Evolutionary conservation across 2,797 vertebrate genomes (phyloP), one percentile per base, ranked within the genome.

Genomic region (Cygnus olor): DNA sequence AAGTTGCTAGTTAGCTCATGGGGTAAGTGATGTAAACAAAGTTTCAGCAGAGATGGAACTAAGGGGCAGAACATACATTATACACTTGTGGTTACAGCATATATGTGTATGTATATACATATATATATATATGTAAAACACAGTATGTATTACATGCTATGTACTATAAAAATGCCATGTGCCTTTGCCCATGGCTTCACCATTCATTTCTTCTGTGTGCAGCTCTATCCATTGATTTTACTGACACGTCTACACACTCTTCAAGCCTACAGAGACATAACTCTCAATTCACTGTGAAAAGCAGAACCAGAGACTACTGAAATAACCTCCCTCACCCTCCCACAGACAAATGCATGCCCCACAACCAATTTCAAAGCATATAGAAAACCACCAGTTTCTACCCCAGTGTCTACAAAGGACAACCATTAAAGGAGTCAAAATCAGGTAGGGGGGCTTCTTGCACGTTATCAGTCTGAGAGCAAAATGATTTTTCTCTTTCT

Each of bases 401-500:
- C 17, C 14, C 45, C 44, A 80, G 9, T 44, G 51, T 38, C 27
- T 51, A 73, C 7, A 42, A 68, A 72, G 25, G 25, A 34, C 32
- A 21, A 71, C 73, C 25, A 49, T 65, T 80, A 56, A 85, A 90
- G 56, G 36, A 70, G n/a, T 49, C 53, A 71, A 63, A 80, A 71
- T 53, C 45, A 84, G 32, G 28, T 7, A 49, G 24, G 16, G 9
- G 9, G 20, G 25, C 20, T 58, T 72, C 69, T 70, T 76, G 56
- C 11, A 51, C 30, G 11, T 80, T 82, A 80, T 56, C 30, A 15
- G 13, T 42, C 61, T n/a, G 53, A 70, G 0, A 74, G 11, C 5
- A 73, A 94, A 95, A 92, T 65, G 0, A 45, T 58, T 93, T 76
- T 87, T 85, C 58, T 63, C 20, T 88, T 84, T 89, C 84, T 64